phyloP scores from a whole-genome alignment of 2,113 vertebrate genomes.

The Elanoides forficatus region DNA sequence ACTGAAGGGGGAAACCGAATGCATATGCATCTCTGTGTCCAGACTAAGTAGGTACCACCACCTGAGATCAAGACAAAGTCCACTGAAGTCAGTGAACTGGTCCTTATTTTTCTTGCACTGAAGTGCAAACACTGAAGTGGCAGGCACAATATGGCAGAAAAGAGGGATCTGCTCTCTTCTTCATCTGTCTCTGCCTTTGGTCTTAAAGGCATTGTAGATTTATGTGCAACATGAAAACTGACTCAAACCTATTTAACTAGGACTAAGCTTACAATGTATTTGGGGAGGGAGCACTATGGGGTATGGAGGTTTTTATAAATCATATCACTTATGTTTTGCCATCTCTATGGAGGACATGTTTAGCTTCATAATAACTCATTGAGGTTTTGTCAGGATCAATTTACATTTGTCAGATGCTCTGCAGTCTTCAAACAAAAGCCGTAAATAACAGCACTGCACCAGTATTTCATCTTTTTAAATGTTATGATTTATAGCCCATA shows the following conservation, averaged over 20 bases:
- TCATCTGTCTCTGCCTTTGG: not conserved
- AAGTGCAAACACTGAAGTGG: not conserved
- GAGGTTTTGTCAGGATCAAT: constrained; percentile 38
- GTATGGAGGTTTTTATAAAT: constrained; percentile 10
- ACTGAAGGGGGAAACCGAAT: fast-evolving
- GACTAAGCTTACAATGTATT: not conserved
- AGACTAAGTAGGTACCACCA: not conserved
- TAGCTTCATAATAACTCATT: not conserved
- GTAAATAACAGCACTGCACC: not conserved
- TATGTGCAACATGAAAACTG: not conserved
- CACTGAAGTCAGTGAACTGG: not conserved
- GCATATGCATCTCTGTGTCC: not conserved
- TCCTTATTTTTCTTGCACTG: not conserved
- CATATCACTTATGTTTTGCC: not conserved
- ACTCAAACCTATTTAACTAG: not conserved
- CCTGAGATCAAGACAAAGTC: not conserved
- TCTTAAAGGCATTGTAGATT: not conserved
- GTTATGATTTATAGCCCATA: not conserved
- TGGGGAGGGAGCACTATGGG: not conserved
- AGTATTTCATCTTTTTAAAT: not conserved
- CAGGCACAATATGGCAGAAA: not conserved
- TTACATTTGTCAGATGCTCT: constrained; percentile 35
- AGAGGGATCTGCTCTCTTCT: not conserved
- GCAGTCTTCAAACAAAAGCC: constrained; percentile 16
- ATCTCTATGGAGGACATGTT: not conserved